Evolutionary conservation across 2,888 invertebrate species (phyloP).

Genomic region (Clostera curtula): DNA sequence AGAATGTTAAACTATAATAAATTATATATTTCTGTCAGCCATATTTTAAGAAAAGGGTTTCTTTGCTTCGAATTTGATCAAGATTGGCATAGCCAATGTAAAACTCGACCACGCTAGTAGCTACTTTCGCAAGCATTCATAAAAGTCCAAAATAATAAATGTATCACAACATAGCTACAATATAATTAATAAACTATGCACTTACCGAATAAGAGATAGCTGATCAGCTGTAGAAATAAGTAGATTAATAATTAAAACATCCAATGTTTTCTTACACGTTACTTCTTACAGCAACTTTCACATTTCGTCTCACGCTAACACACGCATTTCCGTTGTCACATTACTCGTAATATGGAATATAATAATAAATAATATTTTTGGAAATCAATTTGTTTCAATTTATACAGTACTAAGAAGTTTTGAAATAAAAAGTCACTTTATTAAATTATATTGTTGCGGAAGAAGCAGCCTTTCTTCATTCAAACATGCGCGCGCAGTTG

Average conservation of each 20-base stretch:
- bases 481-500: conserved; percentile 43
- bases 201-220: conserved; percentile 16
- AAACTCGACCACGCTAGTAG: too few species aligned
- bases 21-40: too few species aligned
- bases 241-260: conserved; percentile 27
- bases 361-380: conserved; percentile 10
- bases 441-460: conserved; percentile 26
- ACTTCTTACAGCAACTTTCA: conserved; percentile 63
- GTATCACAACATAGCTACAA: too few species aligned
- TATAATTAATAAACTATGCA: too few species aligned
- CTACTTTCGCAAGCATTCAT: too few species aligned
- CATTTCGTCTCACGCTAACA: conserved; percentile 43
- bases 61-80: too few species aligned
- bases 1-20: too few species aligned
- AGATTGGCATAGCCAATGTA: too few species aligned
- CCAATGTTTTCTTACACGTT: conserved; percentile 32
- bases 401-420: too few species aligned
- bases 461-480: conserved; percentile 33
- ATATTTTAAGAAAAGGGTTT: too few species aligned
- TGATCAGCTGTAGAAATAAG: conserved; percentile 25
- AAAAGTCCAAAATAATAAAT: too few species aligned
- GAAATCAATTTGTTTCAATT: too few species aligned
- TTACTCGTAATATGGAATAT: conserved; percentile 4
- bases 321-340: conserved; percentile 21
- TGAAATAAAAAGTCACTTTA: conserved; percentile 20